These are phyloP conservation scores for Eretmochelys imbricata DNA, from an alignment of 2,113 vertebrate genomes.

Conservation along the genomic window DNA sequence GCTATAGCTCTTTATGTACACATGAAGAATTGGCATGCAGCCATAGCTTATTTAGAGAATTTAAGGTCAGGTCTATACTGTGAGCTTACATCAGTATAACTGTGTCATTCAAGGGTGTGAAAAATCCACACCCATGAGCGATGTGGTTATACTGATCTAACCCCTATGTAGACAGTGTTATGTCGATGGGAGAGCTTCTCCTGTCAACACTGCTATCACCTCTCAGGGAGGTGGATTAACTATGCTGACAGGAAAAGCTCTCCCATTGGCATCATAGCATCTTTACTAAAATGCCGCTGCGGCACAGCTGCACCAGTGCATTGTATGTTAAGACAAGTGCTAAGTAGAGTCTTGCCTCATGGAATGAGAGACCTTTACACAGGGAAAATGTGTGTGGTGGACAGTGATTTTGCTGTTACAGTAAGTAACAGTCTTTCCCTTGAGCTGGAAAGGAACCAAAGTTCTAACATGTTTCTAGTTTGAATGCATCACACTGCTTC, in stretches of 20 bases:
- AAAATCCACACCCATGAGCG: not conserved
- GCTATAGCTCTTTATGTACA: rapidly evolving
- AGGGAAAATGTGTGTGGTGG: not conserved
- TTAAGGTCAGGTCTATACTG: not conserved
- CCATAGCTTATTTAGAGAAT: not conserved
- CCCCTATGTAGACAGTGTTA: not conserved
- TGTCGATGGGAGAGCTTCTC: too few relatives aligned
- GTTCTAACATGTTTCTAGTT: not conserved
- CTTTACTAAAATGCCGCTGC: not conserved
- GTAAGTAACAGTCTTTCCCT: not conserved
- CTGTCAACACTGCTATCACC: too few relatives aligned
- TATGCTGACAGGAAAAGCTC: not conserved
- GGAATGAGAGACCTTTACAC: not conserved
- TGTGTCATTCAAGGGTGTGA: not conserved
- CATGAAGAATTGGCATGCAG: not conserved
- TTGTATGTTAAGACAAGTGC: not conserved
- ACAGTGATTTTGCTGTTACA: not conserved
- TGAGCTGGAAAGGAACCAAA: not conserved
- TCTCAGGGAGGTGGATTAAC: not conserved
- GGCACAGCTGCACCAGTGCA: not conserved
- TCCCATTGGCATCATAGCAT: not conserved
- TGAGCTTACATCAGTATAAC: not conserved
- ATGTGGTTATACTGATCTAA: not conserved
- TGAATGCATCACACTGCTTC: not conserved
- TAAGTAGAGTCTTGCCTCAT: not conserved